These are phyloP conservation scores for Atherinomorus stipes DNA, from an alignment of 2,113 vertebrate genomes.

Conservation along the genomic window DNA sequence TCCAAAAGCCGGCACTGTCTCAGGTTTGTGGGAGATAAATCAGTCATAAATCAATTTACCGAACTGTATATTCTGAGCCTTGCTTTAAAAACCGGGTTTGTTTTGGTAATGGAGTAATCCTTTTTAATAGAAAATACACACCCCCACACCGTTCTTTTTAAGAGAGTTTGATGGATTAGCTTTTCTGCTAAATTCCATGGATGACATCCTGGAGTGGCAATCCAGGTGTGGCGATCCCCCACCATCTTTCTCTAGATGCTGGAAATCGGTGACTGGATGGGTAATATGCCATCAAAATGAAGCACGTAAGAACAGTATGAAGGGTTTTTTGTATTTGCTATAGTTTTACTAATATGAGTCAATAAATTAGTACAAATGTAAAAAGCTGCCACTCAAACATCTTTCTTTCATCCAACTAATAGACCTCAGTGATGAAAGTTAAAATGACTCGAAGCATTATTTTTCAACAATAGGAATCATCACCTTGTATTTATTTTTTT, in stretches of 20 bases:
- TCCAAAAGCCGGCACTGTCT: constrained; percentile 64
- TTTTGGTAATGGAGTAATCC: constrained; percentile 80
- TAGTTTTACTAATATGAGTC: neutral
- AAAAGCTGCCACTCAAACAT: constrained; percentile 19
- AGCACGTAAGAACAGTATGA: neutral
- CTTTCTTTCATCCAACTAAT: constrained; percentile 38
- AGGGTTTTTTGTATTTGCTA: neutral
- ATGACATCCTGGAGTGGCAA: constrained; percentile 74
- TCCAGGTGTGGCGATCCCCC: constrained; percentile 69
- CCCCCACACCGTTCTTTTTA: constrained; percentile 58
- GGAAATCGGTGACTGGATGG: constrained; percentile 44
- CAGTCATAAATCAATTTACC: constrained; percentile 81
- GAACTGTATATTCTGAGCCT: constrained; percentile 59
- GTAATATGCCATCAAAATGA: constrained; percentile 46
- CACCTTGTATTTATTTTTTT: constrained; percentile 54
- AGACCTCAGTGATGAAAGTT: constrained; percentile 50
- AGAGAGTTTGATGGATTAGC: constrained; percentile 78
- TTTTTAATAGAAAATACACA: constrained; percentile 80
- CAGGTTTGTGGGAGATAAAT: constrained; percentile 70
- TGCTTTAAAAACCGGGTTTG: constrained; percentile 62
- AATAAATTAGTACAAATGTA: constrained; percentile 10
- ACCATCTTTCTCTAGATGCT: constrained; percentile 12
- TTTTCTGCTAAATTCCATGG: constrained; percentile 69
- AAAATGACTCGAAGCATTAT: constrained; percentile 28
- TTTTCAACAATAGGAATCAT: constrained; percentile 47